A percentile compares a stretch with the other conserved stretches of the same genome.
Conservation (phyloP, 1,140 invertebrate species). For the Sminthurides bifidus region DNA sequence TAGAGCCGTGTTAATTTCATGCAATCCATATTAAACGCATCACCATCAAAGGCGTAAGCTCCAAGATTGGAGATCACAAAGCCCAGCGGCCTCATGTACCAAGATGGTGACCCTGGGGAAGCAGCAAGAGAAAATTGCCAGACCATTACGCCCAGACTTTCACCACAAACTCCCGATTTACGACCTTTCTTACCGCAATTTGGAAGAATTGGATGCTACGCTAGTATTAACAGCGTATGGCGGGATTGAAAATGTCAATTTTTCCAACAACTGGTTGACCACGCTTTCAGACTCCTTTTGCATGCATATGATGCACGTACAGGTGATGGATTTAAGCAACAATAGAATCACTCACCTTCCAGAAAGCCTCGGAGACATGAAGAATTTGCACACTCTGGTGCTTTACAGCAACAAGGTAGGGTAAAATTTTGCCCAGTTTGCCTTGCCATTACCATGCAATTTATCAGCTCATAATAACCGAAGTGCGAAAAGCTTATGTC, state of each 20-base stretch:
- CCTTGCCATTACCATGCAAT: not conserved
- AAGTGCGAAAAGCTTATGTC: not conserved
- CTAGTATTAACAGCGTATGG: not conserved
- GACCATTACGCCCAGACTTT: not conserved
- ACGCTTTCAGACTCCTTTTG: not conserved
- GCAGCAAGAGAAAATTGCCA: not conserved
- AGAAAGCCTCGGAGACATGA: not conserved
- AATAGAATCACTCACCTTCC: not conserved
- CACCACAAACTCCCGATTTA: not conserved
- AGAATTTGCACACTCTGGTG: conserved; percentile 1
- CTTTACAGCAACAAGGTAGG: not conserved
- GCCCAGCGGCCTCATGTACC: no score
- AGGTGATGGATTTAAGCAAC: not conserved
- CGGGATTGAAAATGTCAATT: not conserved
- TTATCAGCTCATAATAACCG: not conserved
- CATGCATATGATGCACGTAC: not conserved
- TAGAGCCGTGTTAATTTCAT: no score
- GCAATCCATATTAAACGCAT: no score
- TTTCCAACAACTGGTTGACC: not conserved
- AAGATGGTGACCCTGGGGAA: not conserved
- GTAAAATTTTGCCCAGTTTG: not conserved
- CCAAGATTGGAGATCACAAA: no score
- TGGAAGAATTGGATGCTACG: not conserved
- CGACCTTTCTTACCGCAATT: not conserved
- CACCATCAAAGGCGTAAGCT: no score